Evolutionary conservation across 2,888 invertebrate species (phyloP), one percentile per base, ranked within the genome.

Genomic region (Dynastes maya): DNA sequence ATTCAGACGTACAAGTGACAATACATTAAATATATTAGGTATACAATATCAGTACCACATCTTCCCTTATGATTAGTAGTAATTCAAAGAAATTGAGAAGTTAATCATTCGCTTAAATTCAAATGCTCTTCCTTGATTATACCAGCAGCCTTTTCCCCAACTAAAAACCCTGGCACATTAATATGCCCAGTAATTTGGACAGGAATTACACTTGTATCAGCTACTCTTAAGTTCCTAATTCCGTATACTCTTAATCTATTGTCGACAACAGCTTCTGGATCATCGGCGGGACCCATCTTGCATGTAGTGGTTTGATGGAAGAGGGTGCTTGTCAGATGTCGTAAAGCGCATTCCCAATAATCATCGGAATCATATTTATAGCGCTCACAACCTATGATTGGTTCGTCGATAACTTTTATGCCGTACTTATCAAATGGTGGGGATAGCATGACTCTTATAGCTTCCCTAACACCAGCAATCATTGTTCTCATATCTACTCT

Each of bases 181-280:
- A 90, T 88, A 81, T 92, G 91, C 0, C 91, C 92, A 0, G 89
- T 89, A 0, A 90, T 87, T 45, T 91, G 89, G 2, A 86, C 82
- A 0, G 92, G 92, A 86, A 92, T 91, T 9, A 92, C 86, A 72
- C 92, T 91, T 2, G 90, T 90, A 82, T 92, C 92, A 0, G 89
- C 89, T 0, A 92, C 91, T 61, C 92, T 86, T 29, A 92, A 86
- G 3, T 88, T 86, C 8, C 88, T 83, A 6, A 92, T 85, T 0
- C 91, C 92, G 80, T 91, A 86, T 0, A 92, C 91, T 77, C 86
- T 87, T 4, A 92, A 84, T 67, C 89, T 86, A 3, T 90, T 88
- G 82, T 92, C 91, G 0, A 93, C 92, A 0, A 93, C 92, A 0
- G 92, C 91, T 74, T 88, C 87, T 0, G 89, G 87, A 84, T 92